phyloP scores from a whole-genome alignment of 2,888 invertebrate species.

The Mactromeris polynyma region DNA sequence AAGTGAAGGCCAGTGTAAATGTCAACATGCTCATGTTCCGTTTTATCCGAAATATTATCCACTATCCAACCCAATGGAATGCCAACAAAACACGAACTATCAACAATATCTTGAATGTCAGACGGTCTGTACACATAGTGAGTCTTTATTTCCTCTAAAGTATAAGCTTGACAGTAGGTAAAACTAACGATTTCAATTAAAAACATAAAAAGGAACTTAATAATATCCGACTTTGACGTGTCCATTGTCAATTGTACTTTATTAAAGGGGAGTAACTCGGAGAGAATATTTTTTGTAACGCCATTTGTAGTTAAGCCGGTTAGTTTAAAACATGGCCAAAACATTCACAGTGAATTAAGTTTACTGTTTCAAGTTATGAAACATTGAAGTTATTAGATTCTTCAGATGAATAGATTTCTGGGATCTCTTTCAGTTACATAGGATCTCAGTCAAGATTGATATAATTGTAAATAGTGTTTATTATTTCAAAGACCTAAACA shows the following conservation, averaged over 20 bases:
- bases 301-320: not conserved
- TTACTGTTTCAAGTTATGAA: too few relatives aligned
- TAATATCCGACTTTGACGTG: conserved; percentile 12
- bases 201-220: conserved; percentile 8
- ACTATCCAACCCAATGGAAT: conserved; percentile 19
- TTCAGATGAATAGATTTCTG: too few relatives aligned
- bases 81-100: conserved; percentile 63
- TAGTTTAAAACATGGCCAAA: too few relatives aligned
- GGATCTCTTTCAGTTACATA: too few relatives aligned
- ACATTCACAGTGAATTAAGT: too few relatives aligned
- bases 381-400: not conserved
- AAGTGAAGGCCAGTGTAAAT: conserved; percentile 32
- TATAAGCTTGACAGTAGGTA: not conserved
- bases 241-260: conserved; percentile 6
- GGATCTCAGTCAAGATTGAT: too few relatives aligned
- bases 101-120: conserved; percentile 47
- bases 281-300: not conserved
- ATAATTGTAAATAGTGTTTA: too few relatives aligned
- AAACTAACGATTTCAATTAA: not conserved
- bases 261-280: conserved; percentile 25
- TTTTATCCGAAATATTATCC: not conserved
- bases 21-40: not conserved
- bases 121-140: conserved; percentile 37
- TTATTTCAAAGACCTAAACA: too few relatives aligned
- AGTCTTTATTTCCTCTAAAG: not conserved